phyloP scores from a whole-genome alignment of 2,888 invertebrate genomes.

The Cosmorhoe ocellata region DNA sequence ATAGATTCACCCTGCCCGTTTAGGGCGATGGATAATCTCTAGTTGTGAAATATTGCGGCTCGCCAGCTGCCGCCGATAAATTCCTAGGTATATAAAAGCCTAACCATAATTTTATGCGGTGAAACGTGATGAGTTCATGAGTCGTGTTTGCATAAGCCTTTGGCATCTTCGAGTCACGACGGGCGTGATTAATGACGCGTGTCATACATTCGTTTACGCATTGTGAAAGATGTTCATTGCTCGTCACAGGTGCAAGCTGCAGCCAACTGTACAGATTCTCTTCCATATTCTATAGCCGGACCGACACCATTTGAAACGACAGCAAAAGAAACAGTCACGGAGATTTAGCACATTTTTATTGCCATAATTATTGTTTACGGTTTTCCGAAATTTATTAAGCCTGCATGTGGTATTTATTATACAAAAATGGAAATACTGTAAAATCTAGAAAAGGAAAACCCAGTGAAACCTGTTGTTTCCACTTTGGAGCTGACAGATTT shows the following conservation, averaged over 20 bases:
- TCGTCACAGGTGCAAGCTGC: conserved; percentile 34
- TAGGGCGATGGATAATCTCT: conserved; percentile 57
- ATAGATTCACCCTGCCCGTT: conserved; percentile 52
- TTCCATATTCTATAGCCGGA: conserved; percentile 32
- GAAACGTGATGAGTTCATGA: conserved; percentile 67
- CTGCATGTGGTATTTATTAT: conserved; percentile 20
- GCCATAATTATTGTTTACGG: background rate
- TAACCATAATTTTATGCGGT: conserved; percentile 64
- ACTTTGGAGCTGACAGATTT: conserved; percentile 31
- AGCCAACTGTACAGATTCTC: conserved; percentile 33
- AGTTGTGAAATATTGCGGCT: conserved; percentile 64
- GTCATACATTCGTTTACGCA: conserved; percentile 46
- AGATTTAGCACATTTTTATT: conserved; percentile 20
- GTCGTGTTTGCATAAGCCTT: conserved; percentile 60
- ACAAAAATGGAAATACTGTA: conserved; percentile 20
- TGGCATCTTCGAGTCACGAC: conserved; percentile 61
- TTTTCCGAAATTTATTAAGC: background rate
- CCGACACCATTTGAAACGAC: conserved; percentile 28
- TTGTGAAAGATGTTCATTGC: conserved; percentile 54
- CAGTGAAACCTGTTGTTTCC: conserved; percentile 32
- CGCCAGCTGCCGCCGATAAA: conserved; percentile 57
- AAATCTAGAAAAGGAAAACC: conserved; percentile 32
- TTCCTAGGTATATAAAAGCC: conserved; percentile 45
- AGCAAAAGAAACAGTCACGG: conserved; percentile 23
- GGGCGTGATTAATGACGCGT: conserved; percentile 60